Percentiles rank a stretch among this genome's conserved stretches.
Evolutionary conservation across 2,113 vertebrate species (phyloP).

Genomic region (Puntigrus tetrazona): DNA sequence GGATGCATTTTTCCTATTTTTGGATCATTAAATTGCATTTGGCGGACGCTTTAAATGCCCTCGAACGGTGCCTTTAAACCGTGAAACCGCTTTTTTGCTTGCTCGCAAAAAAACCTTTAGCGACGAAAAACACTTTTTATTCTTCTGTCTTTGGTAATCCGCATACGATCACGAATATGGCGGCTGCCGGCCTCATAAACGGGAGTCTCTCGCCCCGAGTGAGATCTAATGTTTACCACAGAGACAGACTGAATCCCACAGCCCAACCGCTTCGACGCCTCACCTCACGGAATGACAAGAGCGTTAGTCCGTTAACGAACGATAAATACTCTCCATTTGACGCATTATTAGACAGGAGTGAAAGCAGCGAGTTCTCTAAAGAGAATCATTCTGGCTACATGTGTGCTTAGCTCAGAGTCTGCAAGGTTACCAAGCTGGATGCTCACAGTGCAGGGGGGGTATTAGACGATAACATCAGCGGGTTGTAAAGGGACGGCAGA

Average conservation of each 20-base stretch:
- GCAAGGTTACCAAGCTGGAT: constrained; percentile 12
- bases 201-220: background rate
- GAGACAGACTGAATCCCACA: background rate
- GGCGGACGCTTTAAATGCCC: background rate
- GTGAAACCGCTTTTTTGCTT: no score
- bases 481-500: constrained; percentile 20
- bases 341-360: background rate
- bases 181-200: background rate
- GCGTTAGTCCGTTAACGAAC: constrained; percentile 6
- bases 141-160: constrained; percentile 37
- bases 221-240: background rate
- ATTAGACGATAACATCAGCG: constrained; percentile 5
- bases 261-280: no score
- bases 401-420: constrained; percentile 17
- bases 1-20: background rate
- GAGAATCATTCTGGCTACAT: constrained; percentile 8
- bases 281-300: constrained; percentile 8
- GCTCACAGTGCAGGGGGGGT: constrained; percentile 22
- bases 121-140: background rate
- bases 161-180: background rate
- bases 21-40: background rate
- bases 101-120: background rate
- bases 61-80: background rate
- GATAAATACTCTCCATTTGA: constrained; percentile 9
- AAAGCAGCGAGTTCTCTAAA: background rate